These are phyloP conservation scores for Xanthia icteritia DNA, from an alignment of 2,888 invertebrate species.

Conservation along the genomic window DNA sequence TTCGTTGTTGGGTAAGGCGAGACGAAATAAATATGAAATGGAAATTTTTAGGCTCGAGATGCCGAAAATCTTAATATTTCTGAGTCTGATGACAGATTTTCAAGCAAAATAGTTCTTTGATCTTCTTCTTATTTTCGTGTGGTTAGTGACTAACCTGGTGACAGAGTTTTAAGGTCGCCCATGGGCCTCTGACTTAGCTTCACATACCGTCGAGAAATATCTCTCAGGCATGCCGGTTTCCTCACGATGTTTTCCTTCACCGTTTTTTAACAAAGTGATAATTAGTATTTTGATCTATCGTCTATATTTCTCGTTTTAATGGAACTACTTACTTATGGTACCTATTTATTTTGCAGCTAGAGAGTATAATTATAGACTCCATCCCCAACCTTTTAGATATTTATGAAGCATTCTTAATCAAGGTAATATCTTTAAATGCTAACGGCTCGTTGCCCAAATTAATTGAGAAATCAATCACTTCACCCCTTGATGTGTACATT, in stretches of 20 bases:
- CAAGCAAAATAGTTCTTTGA: too few species aligned
- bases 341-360: neutral
- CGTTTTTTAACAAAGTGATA: too few species aligned
- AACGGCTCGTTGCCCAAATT: slow-evolving; percentile 23
- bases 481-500: slow-evolving; percentile 11
- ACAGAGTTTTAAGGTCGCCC: too few species aligned
- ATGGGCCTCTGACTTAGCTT: too few species aligned
- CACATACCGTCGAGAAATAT: too few species aligned
- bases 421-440: neutral
- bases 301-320: neutral
- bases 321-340: neutral
- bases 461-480: slow-evolving; percentile 35
- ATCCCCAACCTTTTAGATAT: neutral
- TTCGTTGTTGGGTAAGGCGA: neutral
- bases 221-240: too few species aligned
- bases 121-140: too few species aligned
- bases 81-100: neutral
- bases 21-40: neutral
- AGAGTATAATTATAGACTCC: neutral
- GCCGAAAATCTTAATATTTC: neutral
- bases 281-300: too few species aligned
- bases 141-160: too few species aligned
- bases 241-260: too few species aligned
- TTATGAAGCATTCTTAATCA: neutral
- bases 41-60: neutral